Conservation (phyloP, 2,888 invertebrate species). For the Apocheima hispidaria region DNA sequence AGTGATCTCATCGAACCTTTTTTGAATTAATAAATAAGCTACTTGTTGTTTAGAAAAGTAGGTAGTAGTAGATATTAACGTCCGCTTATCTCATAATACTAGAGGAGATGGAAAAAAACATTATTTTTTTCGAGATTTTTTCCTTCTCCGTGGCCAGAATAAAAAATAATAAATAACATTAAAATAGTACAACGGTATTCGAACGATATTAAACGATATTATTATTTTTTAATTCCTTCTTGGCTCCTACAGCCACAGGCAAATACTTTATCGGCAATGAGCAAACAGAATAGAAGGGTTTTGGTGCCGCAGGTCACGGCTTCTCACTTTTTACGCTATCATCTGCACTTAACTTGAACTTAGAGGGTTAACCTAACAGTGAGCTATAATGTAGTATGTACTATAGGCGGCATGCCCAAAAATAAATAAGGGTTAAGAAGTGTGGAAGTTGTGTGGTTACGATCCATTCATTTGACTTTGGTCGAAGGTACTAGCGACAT, state of each 20-base stretch:
- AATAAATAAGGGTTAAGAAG: neutral
- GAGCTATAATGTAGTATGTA: neutral
- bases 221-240: neutral
- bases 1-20: constrained; percentile 34
- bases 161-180: too few species aligned
- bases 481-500: too few species aligned
- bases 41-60: neutral
- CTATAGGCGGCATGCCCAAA: neutral
- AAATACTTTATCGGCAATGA: neutral
- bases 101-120: too few species aligned
- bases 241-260: neutral
- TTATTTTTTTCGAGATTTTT: too few species aligned
- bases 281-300: neutral
- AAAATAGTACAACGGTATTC: too few species aligned
- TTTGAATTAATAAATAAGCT: constrained; percentile 14
- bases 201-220: too few species aligned
- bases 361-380: neutral
- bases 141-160: too few species aligned
- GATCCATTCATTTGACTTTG: too few species aligned
- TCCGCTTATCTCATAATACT: too few species aligned
- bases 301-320: neutral
- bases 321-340: constrained; percentile 13
- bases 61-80: neutral
- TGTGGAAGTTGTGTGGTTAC: too few species aligned
- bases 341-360: constrained; percentile 19